Conservation (phyloP, 1,140 invertebrate genomes). For the Colletes gigas region DNA sequence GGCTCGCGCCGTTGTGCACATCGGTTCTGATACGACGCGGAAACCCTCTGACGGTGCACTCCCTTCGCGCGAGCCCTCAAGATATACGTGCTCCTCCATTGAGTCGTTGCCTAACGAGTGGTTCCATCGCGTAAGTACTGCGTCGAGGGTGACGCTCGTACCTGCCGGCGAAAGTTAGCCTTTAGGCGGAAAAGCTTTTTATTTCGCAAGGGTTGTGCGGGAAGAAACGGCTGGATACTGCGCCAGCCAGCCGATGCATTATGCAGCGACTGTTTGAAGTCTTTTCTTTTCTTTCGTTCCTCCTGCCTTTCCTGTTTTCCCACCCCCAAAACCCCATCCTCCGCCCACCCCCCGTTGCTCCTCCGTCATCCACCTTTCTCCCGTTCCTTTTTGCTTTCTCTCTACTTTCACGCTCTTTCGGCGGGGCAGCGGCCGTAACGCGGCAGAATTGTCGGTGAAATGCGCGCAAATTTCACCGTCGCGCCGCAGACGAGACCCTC, state of each 20-base stretch:
- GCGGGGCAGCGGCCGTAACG: slow-evolving; percentile 55
- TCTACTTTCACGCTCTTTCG: slow-evolving; percentile 50
- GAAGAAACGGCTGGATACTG: slow-evolving; percentile 48
- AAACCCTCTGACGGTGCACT: neutral
- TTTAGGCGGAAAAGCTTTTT: slow-evolving; percentile 64
- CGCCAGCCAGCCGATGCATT: slow-evolving; percentile 63
- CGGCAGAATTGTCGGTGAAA: slow-evolving; percentile 55
- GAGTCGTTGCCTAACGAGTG: slow-evolving; percentile 40
- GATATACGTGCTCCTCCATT: slow-evolving; percentile 34
- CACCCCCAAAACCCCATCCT: too few relatives aligned
- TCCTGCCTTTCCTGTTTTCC: slow-evolving; percentile 5
- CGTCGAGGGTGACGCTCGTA: slow-evolving; percentile 30
- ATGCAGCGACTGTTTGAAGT: slow-evolving; percentile 71
- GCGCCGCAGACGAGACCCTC: slow-evolving; percentile 42
- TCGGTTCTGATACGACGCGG: neutral
- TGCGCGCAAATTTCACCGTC: slow-evolving; percentile 51
- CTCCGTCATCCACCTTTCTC: slow-evolving; percentile 9
- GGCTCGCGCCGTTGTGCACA: slow-evolving; percentile 7
- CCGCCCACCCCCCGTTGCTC: neutral
- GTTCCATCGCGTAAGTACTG: slow-evolving; percentile 48
- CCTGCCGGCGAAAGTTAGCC: slow-evolving; percentile 62
- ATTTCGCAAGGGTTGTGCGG: slow-evolving; percentile 52
- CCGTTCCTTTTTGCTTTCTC: slow-evolving; percentile 26
- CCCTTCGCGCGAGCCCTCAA: slow-evolving; percentile 32
- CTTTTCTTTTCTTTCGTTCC: slow-evolving; percentile 56